These are phyloP conservation scores for Portunus trituberculatus DNA, from an alignment of 1,140 invertebrate species.

Conservation along the genomic window DNA sequence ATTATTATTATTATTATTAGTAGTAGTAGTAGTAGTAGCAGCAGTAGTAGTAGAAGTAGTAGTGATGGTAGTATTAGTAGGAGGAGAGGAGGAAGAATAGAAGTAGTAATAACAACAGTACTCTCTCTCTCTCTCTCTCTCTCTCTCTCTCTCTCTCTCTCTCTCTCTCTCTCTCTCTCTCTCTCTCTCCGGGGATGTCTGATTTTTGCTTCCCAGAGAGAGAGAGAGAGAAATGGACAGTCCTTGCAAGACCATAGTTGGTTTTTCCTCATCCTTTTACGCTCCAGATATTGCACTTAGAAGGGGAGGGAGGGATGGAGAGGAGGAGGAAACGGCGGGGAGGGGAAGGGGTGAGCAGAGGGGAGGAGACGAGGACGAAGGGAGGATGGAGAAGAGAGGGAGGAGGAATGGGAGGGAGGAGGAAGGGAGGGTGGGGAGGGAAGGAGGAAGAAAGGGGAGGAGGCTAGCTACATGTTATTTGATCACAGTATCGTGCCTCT, in stretches of 20 bases:
- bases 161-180: not conserved
- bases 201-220: too few species aligned
- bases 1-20: too few species aligned
- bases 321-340: too few species aligned
- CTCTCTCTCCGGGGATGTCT: too few species aligned
- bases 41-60: too few species aligned
- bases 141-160: not conserved
- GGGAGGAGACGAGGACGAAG: not conserved
- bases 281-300: not conserved
- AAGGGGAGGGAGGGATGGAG: not conserved
- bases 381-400: not conserved
- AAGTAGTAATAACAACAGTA: too few species aligned
- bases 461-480: slow-evolving; percentile 2
- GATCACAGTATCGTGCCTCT: not conserved
- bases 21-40: too few species aligned
- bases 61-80: too few species aligned
- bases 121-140: too few species aligned
- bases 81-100: too few species aligned
- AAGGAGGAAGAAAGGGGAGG: not conserved
- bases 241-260: not conserved
- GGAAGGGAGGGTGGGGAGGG: not conserved
- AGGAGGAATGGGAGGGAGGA: not conserved
- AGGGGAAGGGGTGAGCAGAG: not conserved
- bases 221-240: too few species aligned
- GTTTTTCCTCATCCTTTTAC: not conserved